Base-by-base conservation (phyloP, 2,888 invertebrate species). In the Axea sp. region DNA sequence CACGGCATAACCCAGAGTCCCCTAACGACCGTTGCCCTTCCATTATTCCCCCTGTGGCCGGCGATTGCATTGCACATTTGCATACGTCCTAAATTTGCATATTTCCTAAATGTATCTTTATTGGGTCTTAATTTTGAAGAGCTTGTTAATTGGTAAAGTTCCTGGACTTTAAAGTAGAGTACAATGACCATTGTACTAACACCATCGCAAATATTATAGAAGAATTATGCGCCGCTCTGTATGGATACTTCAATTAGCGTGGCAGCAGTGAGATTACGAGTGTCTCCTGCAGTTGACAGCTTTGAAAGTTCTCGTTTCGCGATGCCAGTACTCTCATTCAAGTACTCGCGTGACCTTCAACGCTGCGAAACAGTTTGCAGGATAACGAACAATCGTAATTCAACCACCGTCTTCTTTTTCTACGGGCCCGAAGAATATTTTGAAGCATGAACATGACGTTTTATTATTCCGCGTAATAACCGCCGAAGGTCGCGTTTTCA, bases 201-300 rank as follows among this genome's bases (percentile, higher is more conserved):
- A 14, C 31, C 31, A 2, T 0, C 1, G 49, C 39, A 62, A 62
- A 62, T 41, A 64, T 49, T 51, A 51, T 8, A 30, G 41, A 53
- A 64, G 53, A 31, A 64, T 64, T 43, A 33, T 33, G 31, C 19
- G 53, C 4, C 15, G 49, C 24, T 41, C 26, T 51, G 15, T 47
- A 37, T 51, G 51, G 53, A 53, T 53, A 64, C 51, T 64, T 64
- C 53, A 64, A 64, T 64, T 53, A 64, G 49, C 59, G 26, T 35
- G 59, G 35, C 45, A 33, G 26, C 14, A 19, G 26, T 8, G 14
- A 4, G 43, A 14, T 43, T 43, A 35, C 57, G 43, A 64, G 51
- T 41, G 62, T 51, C 62, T 41, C 51, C 51, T 51, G 59, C 17
- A 6, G 28, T 37, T 59, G 62, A 62, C 30, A 30, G 31, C 30